phyloP scores from a whole-genome alignment of 1,140 invertebrate species.

The Drosophila persimilis region DNA sequence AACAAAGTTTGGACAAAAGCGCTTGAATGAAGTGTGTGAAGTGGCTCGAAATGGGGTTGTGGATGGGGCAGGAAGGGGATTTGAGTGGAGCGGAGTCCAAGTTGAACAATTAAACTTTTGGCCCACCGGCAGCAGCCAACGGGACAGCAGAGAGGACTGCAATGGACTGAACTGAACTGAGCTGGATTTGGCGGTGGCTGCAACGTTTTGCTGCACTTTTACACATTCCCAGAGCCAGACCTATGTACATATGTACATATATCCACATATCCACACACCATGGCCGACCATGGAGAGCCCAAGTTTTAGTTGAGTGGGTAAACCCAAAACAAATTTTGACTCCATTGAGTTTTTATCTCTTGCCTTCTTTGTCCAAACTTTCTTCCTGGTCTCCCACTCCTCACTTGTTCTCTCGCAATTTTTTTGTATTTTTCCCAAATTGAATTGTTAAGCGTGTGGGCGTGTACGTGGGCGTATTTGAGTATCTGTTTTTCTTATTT shows the following conservation, averaged over 20 bases:
- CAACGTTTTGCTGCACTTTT: constrained; percentile 46
- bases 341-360: constrained; percentile 48
- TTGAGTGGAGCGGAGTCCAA: constrained; percentile 26
- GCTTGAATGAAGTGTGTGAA: constrained; percentile 53
- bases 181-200: constrained; percentile 28
- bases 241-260: constrained; percentile 1
- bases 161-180: constrained; percentile 10
- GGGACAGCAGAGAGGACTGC: neutral
- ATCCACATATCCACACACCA: neutral
- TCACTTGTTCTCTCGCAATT: constrained; percentile 3
- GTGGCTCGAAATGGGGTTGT: constrained; percentile 3
- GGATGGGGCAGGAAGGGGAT: neutral
- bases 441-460: constrained; percentile 53
- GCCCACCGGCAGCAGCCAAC: neutral
- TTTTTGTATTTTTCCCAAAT: constrained; percentile 50
- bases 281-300: constrained; percentile 1
- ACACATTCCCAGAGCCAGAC: constrained; percentile 5
- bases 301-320: constrained; percentile 1
- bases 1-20: constrained; percentile 28
- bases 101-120: constrained; percentile 69
- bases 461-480: constrained; percentile 26
- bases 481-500: constrained; percentile 43
- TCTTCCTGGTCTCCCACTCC: constrained; percentile 5
- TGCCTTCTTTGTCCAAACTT: constrained; percentile 32
- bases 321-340: constrained; percentile 34